These are phyloP conservation scores for Epirrhoe tristata DNA, from an alignment of 2,888 invertebrate genomes.

Conservation along the genomic window DNA sequence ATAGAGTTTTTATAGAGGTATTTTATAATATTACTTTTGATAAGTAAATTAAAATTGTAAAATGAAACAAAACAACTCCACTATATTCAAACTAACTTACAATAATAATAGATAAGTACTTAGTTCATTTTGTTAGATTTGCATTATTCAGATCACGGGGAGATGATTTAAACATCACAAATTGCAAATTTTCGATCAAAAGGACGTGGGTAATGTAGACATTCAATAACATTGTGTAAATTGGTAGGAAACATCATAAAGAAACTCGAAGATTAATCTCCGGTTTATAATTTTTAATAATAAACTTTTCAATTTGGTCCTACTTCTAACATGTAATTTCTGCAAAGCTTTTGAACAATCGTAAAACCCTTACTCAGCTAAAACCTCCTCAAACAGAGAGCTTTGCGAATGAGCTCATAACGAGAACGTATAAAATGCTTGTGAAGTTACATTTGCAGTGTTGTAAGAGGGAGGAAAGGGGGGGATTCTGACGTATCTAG, in stretches of 20 bases:
- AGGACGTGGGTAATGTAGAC: too few relatives aligned
- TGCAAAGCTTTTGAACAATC: constrained; percentile 2
- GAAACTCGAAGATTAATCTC: too few relatives aligned
- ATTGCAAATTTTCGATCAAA: too few relatives aligned
- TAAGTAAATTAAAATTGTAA: neutral
- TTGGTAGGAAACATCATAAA: too few relatives aligned
- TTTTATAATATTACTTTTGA: neutral
- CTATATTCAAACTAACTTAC: too few relatives aligned
- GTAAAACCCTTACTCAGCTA: constrained; percentile 9
- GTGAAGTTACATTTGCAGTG: constrained; percentile 22
- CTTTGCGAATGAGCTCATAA: constrained; percentile 14
- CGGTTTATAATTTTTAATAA: neutral
- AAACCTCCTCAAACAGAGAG: constrained; percentile 19
- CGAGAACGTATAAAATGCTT: constrained; percentile 21
- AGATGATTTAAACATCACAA: too few relatives aligned
- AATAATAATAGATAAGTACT: neutral
- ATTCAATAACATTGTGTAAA: too few relatives aligned
- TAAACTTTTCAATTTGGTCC: neutral
- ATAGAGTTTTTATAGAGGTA: too few relatives aligned
- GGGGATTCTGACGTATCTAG: constrained; percentile 9
- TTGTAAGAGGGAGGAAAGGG: neutral
- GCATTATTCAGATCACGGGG: too few relatives aligned
- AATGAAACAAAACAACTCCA: too few relatives aligned
- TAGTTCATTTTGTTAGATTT: too few relatives aligned
- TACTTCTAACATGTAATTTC: neutral